These are phyloP conservation scores for Andinoacara biseriatus DNA, from an alignment of 2,113 vertebrate species.

Conservation along the genomic window DNA sequence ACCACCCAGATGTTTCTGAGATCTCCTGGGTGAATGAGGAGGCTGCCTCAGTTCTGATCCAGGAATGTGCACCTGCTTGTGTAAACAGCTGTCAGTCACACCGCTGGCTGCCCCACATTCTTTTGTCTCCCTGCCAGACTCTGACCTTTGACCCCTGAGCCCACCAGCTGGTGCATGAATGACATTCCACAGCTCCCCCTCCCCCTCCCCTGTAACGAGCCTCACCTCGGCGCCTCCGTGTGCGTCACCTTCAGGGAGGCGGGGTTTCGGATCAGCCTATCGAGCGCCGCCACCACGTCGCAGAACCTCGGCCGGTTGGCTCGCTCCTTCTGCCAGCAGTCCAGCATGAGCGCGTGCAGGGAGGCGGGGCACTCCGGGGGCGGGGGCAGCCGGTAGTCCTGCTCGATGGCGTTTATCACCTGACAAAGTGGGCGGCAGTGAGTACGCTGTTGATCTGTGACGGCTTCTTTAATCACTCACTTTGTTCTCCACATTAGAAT, in stretches of 20 bases:
- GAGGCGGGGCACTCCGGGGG: slow-evolving; percentile 94
- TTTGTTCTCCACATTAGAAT: not conserved
- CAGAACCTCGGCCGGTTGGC: slow-evolving; percentile 84
- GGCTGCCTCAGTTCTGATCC: not conserved
- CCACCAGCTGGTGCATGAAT: slow-evolving; percentile 30
- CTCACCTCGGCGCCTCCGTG: slow-evolving; percentile 80
- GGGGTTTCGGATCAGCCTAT: slow-evolving; percentile 89
- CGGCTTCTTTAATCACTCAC: not conserved
- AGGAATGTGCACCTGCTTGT: slow-evolving; percentile 46
- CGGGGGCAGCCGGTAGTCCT: slow-evolving; percentile 93
- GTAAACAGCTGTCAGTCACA: slow-evolving; percentile 47
- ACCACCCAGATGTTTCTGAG: too few species aligned
- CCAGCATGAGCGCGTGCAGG: slow-evolving; percentile 93
- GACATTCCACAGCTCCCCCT: not conserved
- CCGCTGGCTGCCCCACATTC: not conserved
- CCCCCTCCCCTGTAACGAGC: not conserved
- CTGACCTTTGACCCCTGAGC: slow-evolving; percentile 34
- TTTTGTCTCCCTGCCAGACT: not conserved
- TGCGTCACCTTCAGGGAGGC: slow-evolving; percentile 85
- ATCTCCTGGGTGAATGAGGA: too few species aligned
- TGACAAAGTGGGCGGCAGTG: slow-evolving; percentile 45
- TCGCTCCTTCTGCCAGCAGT: slow-evolving; percentile 96
- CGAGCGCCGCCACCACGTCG: slow-evolving; percentile 85
- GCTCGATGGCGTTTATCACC: slow-evolving; percentile 98
- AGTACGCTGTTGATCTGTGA: not conserved